phyloP scores from a whole-genome alignment of 2,888 invertebrate genomes.

The Eristalis intricaria region DNA sequence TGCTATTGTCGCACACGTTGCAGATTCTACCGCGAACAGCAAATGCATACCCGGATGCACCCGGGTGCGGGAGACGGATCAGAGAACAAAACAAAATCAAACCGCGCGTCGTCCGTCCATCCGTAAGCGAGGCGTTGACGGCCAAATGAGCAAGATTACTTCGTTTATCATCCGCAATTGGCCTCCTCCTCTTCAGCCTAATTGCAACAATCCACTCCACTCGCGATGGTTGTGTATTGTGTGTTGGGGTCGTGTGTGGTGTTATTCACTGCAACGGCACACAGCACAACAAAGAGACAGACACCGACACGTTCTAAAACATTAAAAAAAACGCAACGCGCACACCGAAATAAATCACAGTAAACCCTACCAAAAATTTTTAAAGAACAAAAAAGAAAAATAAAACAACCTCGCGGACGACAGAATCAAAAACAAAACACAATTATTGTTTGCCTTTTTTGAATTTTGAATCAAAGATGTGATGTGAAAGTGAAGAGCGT shows the following conservation, averaged over 20 bases:
- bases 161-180: conserved; percentile 59
- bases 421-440: background rate
- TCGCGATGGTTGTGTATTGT: conserved; percentile 25
- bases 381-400: background rate
- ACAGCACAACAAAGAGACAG: conserved; percentile 6
- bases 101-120: background rate
- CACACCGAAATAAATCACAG: background rate
- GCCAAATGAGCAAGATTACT: conserved; percentile 45
- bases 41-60: conserved; percentile 48
- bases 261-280: too few relatives aligned
- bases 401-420: background rate
- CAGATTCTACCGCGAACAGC: background rate
- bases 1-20: conserved; percentile 26
- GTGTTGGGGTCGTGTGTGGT: background rate
- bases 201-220: conserved; percentile 52
- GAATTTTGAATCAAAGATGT: conserved; percentile 42
- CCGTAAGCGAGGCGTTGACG: background rate
- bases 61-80: conserved; percentile 1
- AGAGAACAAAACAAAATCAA: conserved; percentile 19
- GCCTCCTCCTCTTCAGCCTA: conserved; percentile 49
- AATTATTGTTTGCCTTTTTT: conserved; percentile 2
- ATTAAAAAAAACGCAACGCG: conserved; percentile 5
- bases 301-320: conserved; percentile 4
- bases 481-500: conserved; percentile 33
- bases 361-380: background rate